Evolutionary conservation across 1,140 invertebrate genomes (phyloP), one percentile per base, ranked within the genome.

Genomic region (Bombus superbus): DNA sequence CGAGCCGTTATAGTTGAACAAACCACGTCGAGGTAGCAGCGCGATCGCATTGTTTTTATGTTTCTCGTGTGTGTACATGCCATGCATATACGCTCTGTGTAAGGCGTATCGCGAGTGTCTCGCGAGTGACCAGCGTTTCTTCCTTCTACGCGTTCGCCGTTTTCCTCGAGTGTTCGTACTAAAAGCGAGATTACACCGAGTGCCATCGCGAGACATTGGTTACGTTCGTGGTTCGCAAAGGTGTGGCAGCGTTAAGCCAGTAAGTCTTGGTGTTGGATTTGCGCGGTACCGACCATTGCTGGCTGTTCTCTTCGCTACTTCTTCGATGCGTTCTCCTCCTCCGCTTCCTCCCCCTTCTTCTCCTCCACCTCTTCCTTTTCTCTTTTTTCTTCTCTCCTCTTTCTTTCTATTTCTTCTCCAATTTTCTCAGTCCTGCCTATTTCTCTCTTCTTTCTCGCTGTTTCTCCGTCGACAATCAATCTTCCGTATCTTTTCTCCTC

Each of bases 41-140:
- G 85, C 83, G 74, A 73, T 92, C 91, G 91, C 86, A 90, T 92
- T 93, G 91, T 93, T 93, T 92, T 92, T 90, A 87, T 92, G 83
- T 83, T 68, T 69, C 85, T 84, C 72, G 68, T 91, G 79, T 91
- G 84, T 85, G 79, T 81, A 85, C 79, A 85, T 75, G 80, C 78
- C 79, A 68, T 85, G 84, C 79, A 85, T 85, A 73, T 85, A 85
- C 84, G 71, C 84, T 85, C 79, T 35, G 69, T 68, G 38, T 81
- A 77, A 85, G 77, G 78, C 72, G 81, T 73, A 80, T 75, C 66
- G 82, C 78, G 81, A 79, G 85, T 76, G 81, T 18, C 57, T 80
- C 66, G 76, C 76, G 68, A 80, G 68, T 73, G 68, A 69, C n/a
- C 64, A 78, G 28, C 57, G 78, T 81, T 68, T 71, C 62, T 86